These are phyloP conservation scores for Helicoverpa assulta DNA, from an alignment of 2,888 invertebrate species.

Conservation along the genomic window DNA sequence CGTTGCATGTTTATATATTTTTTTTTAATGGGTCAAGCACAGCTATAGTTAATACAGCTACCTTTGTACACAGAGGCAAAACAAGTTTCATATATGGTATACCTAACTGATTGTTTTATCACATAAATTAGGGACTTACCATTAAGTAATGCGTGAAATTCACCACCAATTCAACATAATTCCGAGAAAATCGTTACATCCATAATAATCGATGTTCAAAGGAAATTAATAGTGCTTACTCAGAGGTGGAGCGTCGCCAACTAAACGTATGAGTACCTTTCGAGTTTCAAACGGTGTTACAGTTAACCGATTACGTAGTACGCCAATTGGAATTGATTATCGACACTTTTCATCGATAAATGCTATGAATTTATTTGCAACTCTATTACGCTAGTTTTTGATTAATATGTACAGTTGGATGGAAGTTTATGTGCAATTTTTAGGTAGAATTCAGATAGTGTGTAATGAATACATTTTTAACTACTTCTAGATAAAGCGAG, in stretches of 20 bases:
- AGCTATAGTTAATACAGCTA: too few relatives aligned
- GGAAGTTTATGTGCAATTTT: too few relatives aligned
- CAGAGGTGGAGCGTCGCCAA: slow-evolving; percentile 10
- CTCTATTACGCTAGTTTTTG: neutral
- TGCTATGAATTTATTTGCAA: slow-evolving; percentile 7
- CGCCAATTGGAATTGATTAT: slow-evolving; percentile 27
- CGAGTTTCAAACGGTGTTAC: slow-evolving; percentile 22
- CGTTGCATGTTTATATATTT: too few relatives aligned
- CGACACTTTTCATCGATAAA: slow-evolving; percentile 18
- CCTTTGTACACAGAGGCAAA: too few relatives aligned
- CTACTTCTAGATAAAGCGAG: too few relatives aligned
- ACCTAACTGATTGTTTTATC: too few relatives aligned
- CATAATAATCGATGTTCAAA: slow-evolving; percentile 28
- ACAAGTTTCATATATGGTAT: too few relatives aligned
- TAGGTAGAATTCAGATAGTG: too few relatives aligned
- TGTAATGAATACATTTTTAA: too few relatives aligned
- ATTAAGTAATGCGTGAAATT: slow-evolving; percentile 2
- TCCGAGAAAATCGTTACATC: slow-evolving; percentile 13
- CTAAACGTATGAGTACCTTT: slow-evolving; percentile 6
- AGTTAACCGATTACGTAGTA: slow-evolving; percentile 29
- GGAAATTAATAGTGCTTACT: slow-evolving; percentile 25
- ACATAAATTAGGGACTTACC: neutral
- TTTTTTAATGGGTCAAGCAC: too few relatives aligned
- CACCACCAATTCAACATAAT: neutral
- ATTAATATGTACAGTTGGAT: neutral